Evolutionary conservation across 2,888 invertebrate species (phyloP).

Genomic region (Cheilosia soror): DNA sequence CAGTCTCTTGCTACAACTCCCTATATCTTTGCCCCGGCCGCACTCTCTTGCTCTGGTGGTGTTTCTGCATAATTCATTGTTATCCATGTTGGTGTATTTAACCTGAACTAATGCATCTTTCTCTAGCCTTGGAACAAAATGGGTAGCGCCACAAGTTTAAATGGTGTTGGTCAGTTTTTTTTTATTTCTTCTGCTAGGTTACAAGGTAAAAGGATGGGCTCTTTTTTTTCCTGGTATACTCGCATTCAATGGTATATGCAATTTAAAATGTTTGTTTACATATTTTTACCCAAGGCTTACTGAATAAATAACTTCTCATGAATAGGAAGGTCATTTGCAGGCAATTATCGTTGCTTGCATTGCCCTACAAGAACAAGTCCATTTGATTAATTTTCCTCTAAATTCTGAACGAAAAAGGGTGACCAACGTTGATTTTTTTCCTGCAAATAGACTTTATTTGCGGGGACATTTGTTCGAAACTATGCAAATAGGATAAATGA

Average conservation of each 20-base stretch:
- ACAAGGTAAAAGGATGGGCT: conserved; percentile 15
- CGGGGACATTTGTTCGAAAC: too few species aligned
- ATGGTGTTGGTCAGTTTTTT: conserved; percentile 43
- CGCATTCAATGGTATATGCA: neutral
- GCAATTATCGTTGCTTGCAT: conserved; percentile 16
- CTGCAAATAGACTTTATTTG: too few species aligned
- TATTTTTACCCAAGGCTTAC: conserved; percentile 12
- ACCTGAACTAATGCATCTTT: conserved; percentile 68
- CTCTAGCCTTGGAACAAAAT: conserved; percentile 14
- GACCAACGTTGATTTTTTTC: neutral
- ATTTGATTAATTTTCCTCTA: neutral
- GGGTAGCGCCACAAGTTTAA: conserved; percentile 50
- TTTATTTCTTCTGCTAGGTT: neutral
- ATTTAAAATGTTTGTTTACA: conserved; percentile 27
- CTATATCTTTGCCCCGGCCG: neutral
- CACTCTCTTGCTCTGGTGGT: conserved; percentile 8
- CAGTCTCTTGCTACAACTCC: neutral
- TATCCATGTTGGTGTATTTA: conserved; percentile 68
- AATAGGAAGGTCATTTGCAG: conserved; percentile 15
- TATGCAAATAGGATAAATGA: too few species aligned
- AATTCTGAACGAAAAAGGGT: neutral
- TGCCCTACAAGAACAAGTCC: neutral
- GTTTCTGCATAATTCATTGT: conserved; percentile 68
- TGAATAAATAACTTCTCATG: conserved; percentile 8
- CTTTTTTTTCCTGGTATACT: neutral